Evolutionary conservation across 2,797 vertebrate species (phyloP).

Genomic region (Mormyrops boulengeri): DNA sequence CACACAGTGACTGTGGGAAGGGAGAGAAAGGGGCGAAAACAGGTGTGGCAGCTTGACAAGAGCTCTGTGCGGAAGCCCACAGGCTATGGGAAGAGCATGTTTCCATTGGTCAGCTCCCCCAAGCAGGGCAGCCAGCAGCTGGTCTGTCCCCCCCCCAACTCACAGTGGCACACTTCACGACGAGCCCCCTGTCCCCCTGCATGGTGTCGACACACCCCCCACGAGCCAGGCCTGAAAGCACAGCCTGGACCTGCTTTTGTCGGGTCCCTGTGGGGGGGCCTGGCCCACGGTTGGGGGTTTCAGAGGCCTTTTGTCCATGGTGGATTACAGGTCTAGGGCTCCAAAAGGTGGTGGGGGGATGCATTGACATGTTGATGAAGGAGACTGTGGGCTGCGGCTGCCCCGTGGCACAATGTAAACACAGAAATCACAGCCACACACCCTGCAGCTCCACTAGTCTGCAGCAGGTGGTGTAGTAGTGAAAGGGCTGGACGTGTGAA

Average conservation of each 20-base stretch:
- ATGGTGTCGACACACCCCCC: constrained; percentile 38
- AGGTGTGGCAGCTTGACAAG: neutral
- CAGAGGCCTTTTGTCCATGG: constrained; percentile 34
- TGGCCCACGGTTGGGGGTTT: constrained; percentile 35
- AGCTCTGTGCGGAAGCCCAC: neutral
- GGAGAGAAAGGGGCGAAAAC: neutral
- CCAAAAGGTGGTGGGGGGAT: constrained; percentile 33
- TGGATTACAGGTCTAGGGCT: constrained; percentile 37
- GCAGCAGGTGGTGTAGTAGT: neutral
- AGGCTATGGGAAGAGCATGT: neutral
- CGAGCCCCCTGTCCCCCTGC: constrained; percentile 42
- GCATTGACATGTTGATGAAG: constrained; percentile 53
- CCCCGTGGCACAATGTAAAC: constrained; percentile 40
- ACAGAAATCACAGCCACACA: constrained; percentile 29
- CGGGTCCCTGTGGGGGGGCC: constrained; percentile 29
- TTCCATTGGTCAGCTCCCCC: neutral
- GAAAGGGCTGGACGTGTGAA: neutral
- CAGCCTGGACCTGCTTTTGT: constrained; percentile 47
- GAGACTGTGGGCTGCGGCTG: constrained; percentile 38
- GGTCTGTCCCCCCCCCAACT: constrained; percentile 18
- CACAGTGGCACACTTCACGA: constrained; percentile 48
- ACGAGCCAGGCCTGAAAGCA: constrained; percentile 56
- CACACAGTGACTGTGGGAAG: neutral
- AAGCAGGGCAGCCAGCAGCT: neutral
- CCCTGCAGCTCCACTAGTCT: neutral